Evolutionary conservation across 2,797 vertebrate species (phyloP), one percentile per base, ranked within the genome.

Genomic region (Eptatretus atami): DNA sequence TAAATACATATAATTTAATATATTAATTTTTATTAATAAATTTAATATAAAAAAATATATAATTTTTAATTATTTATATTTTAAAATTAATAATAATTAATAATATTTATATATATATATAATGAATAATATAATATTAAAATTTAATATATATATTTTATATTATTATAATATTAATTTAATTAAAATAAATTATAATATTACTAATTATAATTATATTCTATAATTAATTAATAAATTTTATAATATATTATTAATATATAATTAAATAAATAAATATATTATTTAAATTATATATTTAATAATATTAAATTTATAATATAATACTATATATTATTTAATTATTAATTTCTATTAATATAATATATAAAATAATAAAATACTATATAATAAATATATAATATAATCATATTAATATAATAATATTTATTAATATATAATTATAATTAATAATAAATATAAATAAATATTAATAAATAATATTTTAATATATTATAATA

Each of bases 301-400:
- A 57, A 57, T 57, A 19, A 14, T 19, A 57, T 19, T 57, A 19
- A 57, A 57, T 14, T 57, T 57, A 57, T 57, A 14, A 14, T 57
- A 14, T 14, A 14, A 14, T 57, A 57, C 14, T 57, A 19, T 57
- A 19, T 19, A 14, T 57, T 57, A 19, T 57, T 57, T 3, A 57
- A 14, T 57, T 57, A 19, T 57, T 57, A 57, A 57, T 57, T 57
- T 57, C n/a, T n/a, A n/a, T n/a, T n/a, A n/a, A n/a, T n/a, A n/a
- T n/a, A n/a, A n/a, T n/a, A n/a, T n/a, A n/a, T n/a, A n/a, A n/a
- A n/a, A n/a, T n/a, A n/a, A n/a, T n/a, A n/a, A n/a, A n/a, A n/a
- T n/a, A n/a, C n/a, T n/a, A n/a, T n/a, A n/a, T n/a, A n/a, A n/a
- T n/a, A n/a, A n/a, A n/a, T n/a, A n/a, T n/a, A n/a, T n/a, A n/a